These are phyloP conservation scores for Eonycteris spelaea DNA, from an alignment of 2,113 vertebrate species.

Conservation along the genomic window DNA sequence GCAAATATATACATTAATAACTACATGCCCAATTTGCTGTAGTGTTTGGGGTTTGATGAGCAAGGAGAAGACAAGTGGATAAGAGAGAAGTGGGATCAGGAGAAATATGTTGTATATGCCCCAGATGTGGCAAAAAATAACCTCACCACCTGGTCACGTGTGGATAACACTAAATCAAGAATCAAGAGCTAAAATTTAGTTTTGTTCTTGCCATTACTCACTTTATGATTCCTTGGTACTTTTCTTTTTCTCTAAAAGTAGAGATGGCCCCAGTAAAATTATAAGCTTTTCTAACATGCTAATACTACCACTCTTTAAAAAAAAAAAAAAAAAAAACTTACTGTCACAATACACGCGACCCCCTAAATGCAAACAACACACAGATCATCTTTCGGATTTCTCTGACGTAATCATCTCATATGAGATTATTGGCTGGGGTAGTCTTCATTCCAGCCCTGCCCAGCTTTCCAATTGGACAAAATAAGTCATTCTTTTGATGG, in stretches of 20 bases:
- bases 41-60: background rate
- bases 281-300: background rate
- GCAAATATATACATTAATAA: background rate
- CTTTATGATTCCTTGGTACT: background rate
- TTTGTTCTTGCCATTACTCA: background rate
- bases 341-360: background rate
- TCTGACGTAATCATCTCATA: background rate
- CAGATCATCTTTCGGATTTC: background rate
- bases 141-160: background rate
- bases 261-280: background rate
- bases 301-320: background rate
- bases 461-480: conserved; percentile 8
- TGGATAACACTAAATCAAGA: background rate
- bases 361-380: background rate
- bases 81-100: background rate
- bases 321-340: background rate
- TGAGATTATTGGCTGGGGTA: background rate
- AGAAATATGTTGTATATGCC: background rate
- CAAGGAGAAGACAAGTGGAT: background rate
- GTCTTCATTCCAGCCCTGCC: background rate
- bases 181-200: background rate
- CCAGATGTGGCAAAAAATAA: background rate
- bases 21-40: background rate
- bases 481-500: background rate
- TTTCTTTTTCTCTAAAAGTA: background rate